These are phyloP conservation scores for Blera fallax DNA, from an alignment of 2,888 invertebrate genomes.

Conservation along the genomic window DNA sequence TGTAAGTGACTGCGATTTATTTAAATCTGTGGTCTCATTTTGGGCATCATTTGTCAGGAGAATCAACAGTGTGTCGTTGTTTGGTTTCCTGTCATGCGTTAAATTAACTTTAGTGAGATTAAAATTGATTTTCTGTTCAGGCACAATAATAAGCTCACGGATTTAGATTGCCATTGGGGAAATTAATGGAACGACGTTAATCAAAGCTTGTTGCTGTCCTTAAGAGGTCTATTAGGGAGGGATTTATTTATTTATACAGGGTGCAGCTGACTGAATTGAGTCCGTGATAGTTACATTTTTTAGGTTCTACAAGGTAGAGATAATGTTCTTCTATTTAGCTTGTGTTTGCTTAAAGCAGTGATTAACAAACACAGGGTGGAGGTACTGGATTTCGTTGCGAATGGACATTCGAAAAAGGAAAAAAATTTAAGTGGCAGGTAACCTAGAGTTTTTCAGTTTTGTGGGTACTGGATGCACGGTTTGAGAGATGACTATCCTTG, in stretches of 20 bases:
- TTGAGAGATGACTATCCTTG: too few relatives aligned
- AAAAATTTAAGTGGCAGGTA: too few relatives aligned
- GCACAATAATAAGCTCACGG: constrained; percentile 5
- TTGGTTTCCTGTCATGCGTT: constrained; percentile 53
- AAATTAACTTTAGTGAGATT: constrained; percentile 43
- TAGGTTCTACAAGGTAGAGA: too few relatives aligned
- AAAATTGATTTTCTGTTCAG: constrained; percentile 33
- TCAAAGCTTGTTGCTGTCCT: background rate
- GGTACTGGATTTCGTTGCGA: too few relatives aligned
- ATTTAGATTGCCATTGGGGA: constrained; percentile 10
- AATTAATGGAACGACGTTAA: constrained; percentile 23
- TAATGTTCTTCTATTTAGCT: too few relatives aligned
- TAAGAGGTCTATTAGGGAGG: background rate
- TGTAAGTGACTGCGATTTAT: constrained; percentile 50
- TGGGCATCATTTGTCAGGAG: constrained; percentile 17
- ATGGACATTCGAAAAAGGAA: too few relatives aligned
- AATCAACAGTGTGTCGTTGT: constrained; percentile 48
- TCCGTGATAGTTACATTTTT: too few relatives aligned
- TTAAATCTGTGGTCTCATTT: constrained; percentile 37
- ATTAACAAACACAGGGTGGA: too few relatives aligned
- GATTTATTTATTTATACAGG: background rate
- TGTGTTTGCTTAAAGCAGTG: too few relatives aligned
- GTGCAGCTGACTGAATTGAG: background rate
- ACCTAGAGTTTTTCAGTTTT: too few relatives aligned
- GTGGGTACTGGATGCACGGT: too few relatives aligned